Evolutionary conservation across 1,140 invertebrate genomes (phyloP), one percentile per base, ranked within the genome.

Genomic region (Eufriesea mexicana): DNA sequence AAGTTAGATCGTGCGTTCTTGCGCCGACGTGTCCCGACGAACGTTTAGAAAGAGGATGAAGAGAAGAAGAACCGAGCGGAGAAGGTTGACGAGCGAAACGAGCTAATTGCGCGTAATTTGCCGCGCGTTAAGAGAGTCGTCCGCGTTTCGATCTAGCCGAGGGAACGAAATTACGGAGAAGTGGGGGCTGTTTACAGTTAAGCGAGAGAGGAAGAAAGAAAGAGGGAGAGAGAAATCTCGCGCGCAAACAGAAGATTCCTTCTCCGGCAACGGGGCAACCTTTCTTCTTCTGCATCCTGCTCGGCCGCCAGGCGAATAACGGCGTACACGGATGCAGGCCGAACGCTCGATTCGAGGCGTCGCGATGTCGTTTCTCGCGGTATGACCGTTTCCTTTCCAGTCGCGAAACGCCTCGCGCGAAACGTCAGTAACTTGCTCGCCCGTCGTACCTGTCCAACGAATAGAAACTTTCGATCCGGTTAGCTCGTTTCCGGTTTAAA

Each of bases 181-280:
- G 80, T 83, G 66, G 81, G 81, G 49, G 64, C 5, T 5, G 45
- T 85, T 85, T 85, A 85, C 84, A 83, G 84, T 85, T 85, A 85
- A 35, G 6, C 72, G 62, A 55, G 49, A 61, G 51, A 35, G 35
- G 35, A 35, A 28, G 47, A 28, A 16, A 62, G 20, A 23, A 8
- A 51, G 57, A 62, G 7, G 23, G 18, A 14, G 49, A 78, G 85
- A 76, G 66, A 81, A n/a, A 79, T 67, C 23, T 28, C 45, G 23
- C 67, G n/a, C 5, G 66, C 23, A 28, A 61, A 14, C 35, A 57
- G 45, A 59, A 62, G 74, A 68, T 71, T 80, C 68, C 23, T 62
- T 73, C 55, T 62, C 78, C 45, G 57, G 16, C 47, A 45, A 72
- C 42, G 18, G 45, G 61, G 28, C n/a, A 76, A 28, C 47, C 64